A percentile compares a stretch with the other conserved stretches of the same genome.
These are phyloP conservation scores for Amblyraja radiata DNA, from an alignment of 2,797 vertebrate genomes.

Conservation along the genomic window DNA sequence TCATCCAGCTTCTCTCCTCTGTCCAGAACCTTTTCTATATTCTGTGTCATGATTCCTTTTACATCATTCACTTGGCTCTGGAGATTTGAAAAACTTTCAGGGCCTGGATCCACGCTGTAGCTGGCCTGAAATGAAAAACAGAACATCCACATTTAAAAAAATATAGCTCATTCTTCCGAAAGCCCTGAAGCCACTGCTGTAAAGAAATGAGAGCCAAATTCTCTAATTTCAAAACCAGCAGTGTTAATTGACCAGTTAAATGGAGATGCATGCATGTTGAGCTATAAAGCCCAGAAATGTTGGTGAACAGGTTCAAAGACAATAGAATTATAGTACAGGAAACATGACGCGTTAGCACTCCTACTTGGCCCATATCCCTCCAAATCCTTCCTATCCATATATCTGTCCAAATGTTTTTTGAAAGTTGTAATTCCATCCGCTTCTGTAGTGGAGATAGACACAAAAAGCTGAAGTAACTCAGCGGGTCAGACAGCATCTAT, in stretches of 20 bases:
- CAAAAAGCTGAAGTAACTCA: too few relatives aligned
- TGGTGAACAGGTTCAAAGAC: neutral
- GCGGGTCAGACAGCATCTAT: too few relatives aligned
- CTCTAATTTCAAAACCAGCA: neutral
- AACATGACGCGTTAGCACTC: too few relatives aligned
- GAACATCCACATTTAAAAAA: neutral
- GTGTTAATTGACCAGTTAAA: neutral
- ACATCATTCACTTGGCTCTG: slow-evolving; percentile 69
- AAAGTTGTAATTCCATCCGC: too few relatives aligned
- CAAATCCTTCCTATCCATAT: too few relatives aligned
- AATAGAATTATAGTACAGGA: too few relatives aligned
- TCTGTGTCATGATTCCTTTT: slow-evolving; percentile 70
- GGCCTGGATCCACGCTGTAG: slow-evolving; percentile 44
- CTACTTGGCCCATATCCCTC: too few relatives aligned
- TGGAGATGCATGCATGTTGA: neutral
- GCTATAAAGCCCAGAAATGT: neutral
- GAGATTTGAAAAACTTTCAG: slow-evolving; percentile 53
- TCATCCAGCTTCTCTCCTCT: slow-evolving; percentile 63
- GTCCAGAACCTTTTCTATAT: slow-evolving; percentile 73
- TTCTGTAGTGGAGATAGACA: too few relatives aligned
- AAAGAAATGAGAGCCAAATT: neutral
- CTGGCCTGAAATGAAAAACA: slow-evolving; percentile 51
- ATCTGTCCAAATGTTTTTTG: too few relatives aligned
- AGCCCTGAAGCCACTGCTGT: neutral
- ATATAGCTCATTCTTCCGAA: neutral